These are phyloP conservation scores for Heteropelma amictum DNA, from an alignment of 2,888 invertebrate species.

Conservation along the genomic window DNA sequence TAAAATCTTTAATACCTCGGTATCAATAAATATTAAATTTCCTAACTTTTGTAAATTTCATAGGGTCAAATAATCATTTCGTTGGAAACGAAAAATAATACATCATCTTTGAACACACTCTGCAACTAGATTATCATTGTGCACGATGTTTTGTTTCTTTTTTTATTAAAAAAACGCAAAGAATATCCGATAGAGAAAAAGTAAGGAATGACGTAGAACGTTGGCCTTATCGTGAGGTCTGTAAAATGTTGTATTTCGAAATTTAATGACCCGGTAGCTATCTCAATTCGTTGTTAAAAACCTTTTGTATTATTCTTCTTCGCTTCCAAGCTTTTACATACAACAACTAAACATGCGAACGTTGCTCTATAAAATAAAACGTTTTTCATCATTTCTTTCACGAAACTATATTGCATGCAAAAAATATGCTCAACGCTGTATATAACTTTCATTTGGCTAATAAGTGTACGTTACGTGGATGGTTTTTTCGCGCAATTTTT, in stretches of 20 bases:
- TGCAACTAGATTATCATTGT: too few species aligned
- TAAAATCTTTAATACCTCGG: too few species aligned
- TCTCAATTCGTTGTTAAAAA: neutral
- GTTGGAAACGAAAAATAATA: too few species aligned
- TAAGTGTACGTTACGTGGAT: conserved; percentile 37
- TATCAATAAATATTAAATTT: too few species aligned
- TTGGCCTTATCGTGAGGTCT: neutral
- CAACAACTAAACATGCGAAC: too few species aligned
- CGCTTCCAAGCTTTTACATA: neutral
- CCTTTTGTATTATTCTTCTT: neutral
- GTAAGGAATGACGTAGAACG: too few species aligned
- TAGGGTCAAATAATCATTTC: too few species aligned
- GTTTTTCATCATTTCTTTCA: conserved; percentile 12
- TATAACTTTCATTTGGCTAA: conserved; percentile 52
- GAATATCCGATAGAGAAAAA: too few species aligned
- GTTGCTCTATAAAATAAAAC: neutral
- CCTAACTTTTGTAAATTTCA: too few species aligned
- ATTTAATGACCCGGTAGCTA: neutral
- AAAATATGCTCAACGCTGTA: conserved; percentile 32
- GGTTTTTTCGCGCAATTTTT: neutral
- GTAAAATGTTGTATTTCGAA: neutral
- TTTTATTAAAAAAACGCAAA: too few species aligned
- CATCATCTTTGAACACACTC: too few species aligned
- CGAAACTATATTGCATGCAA: conserved; percentile 31
- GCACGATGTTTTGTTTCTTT: too few species aligned